Evolutionary conservation across 2,888 invertebrate genomes (phyloP).

Genomic region (Nomada flava): DNA sequence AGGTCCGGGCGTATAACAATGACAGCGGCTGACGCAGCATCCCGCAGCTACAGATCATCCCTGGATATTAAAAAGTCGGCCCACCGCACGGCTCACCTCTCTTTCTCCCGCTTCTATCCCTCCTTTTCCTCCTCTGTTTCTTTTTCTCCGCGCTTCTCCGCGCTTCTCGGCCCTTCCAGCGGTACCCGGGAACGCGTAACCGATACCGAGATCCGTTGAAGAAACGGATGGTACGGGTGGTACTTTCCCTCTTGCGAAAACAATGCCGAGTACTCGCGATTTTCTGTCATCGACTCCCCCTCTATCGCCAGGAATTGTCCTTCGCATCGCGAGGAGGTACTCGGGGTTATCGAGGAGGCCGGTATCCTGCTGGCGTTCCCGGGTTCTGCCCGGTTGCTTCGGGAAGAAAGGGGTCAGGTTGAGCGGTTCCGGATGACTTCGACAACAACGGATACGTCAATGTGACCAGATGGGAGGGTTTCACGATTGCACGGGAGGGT

Average conservation of each 20-base stretch:
- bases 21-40: slow-evolving; percentile 84
- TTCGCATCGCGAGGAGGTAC: slow-evolving; percentile 55
- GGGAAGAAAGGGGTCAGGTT: slow-evolving; percentile 63
- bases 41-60: slow-evolving; percentile 83
- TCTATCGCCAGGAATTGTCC: slow-evolving; percentile 61
- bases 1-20: slow-evolving; percentile 83
- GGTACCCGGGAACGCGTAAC: slow-evolving; percentile 55
- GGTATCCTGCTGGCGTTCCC: slow-evolving; percentile 33
- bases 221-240: slow-evolving; percentile 24
- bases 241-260: slow-evolving; percentile 70
- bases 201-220: slow-evolving; percentile 50
- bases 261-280: slow-evolving; percentile 79
- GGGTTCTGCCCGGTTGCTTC: slow-evolving; percentile 40
- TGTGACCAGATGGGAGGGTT: slow-evolving; percentile 39
- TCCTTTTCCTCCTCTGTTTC: slow-evolving; percentile 49
- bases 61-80: slow-evolving; percentile 84
- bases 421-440: slow-evolving; percentile 66
- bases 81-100: slow-evolving; percentile 68
- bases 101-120: slow-evolving; percentile 45
- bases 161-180: slow-evolving; percentile 51
- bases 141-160: slow-evolving; percentile 58
- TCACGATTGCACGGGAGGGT: slow-evolving; percentile 58
- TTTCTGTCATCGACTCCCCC: slow-evolving; percentile 75
- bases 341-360: slow-evolving; percentile 40
- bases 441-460: slow-evolving; percentile 61